A percentile compares a stretch with the other conserved stretches of the same genome.
Conservation (phyloP, 2,888 invertebrate genomes). For the Synergus itoensis region DNA sequence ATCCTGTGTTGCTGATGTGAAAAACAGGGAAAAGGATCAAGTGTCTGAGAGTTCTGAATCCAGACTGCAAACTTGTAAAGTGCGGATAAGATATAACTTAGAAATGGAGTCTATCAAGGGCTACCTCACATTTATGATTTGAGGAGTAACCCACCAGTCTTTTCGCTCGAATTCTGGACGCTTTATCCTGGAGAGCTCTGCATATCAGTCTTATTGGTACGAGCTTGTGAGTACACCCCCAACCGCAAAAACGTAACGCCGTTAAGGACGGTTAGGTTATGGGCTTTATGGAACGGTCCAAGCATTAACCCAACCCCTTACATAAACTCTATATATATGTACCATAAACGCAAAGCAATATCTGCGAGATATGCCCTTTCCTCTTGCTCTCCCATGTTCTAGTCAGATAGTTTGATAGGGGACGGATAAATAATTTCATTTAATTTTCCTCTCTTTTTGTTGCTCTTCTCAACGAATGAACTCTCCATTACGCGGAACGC, state of each 20-base stretch:
- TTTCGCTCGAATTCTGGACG: constrained; percentile 52
- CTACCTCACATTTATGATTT: no score
- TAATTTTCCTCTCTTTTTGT: constrained; percentile 54
- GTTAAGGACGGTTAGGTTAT: constrained; percentile 38
- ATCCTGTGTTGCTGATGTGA: constrained; percentile 4
- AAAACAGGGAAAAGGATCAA: constrained; percentile 9
- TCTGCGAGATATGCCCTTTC: constrained; percentile 46
- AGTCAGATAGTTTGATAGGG: constrained; percentile 44
- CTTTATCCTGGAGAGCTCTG: constrained; percentile 51
- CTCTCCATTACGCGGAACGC: constrained; percentile 16
- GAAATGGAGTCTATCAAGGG: not conserved
- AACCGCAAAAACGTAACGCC: constrained; percentile 40
- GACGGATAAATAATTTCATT: constrained; percentile 55
- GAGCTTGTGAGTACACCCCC: constrained; percentile 43
- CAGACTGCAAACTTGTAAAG: not conserved
- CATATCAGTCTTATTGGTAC: constrained; percentile 48
- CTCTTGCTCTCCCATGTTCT: constrained; percentile 49
- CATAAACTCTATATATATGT: constrained; percentile 25
- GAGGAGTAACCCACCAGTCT: no score
- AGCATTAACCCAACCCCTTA: constrained; percentile 47
- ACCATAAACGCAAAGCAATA: constrained; percentile 46
- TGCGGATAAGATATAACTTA: not conserved
- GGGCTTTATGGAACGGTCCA: constrained; percentile 47
- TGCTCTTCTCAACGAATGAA: constrained; percentile 47
- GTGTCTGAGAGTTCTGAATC: constrained; percentile 8